Conservation (phyloP, 2,888 invertebrate genomes). For the Epistrophe eligans region DNA sequence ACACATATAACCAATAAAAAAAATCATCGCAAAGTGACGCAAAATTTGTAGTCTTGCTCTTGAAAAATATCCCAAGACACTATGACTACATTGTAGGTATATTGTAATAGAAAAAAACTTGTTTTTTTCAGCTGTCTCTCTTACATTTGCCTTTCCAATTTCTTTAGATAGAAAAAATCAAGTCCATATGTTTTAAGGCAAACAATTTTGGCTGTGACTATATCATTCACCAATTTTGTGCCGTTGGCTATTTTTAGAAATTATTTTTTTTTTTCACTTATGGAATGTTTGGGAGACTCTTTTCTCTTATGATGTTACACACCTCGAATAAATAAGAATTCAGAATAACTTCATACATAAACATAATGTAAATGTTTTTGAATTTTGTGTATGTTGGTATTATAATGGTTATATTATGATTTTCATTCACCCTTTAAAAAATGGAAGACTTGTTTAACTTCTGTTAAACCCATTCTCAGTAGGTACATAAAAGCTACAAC, state of each 20-base stretch:
- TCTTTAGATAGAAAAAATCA: constrained; percentile 12
- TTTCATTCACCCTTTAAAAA: constrained; percentile 16
- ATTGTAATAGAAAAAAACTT: constrained; percentile 20
- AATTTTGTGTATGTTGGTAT: too few species aligned
- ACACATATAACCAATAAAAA: neutral
- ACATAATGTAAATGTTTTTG: too few species aligned
- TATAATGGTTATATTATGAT: too few species aligned
- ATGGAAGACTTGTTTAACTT: constrained; percentile 31
- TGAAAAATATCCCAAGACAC: neutral
- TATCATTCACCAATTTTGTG: constrained; percentile 26
- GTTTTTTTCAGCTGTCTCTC: constrained; percentile 16
- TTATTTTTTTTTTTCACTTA: neutral
- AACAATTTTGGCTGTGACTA: constrained; percentile 53
- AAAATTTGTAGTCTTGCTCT: constrained; percentile 1
- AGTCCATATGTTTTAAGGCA: constrained; percentile 18
- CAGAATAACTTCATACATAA: neutral
- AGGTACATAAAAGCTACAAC: neutral
- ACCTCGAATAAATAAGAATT: constrained; percentile 27
- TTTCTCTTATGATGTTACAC: constrained; percentile 8
- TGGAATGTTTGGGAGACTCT: constrained; percentile 22
- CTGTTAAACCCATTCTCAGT: constrained; percentile 39
- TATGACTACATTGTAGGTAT: neutral
- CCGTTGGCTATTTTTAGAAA: constrained; percentile 58
- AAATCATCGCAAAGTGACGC: neutral
- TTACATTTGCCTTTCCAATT: constrained; percentile 32